Conservation (phyloP, 2,888 invertebrate species). For the Thelaira solivaga region DNA sequence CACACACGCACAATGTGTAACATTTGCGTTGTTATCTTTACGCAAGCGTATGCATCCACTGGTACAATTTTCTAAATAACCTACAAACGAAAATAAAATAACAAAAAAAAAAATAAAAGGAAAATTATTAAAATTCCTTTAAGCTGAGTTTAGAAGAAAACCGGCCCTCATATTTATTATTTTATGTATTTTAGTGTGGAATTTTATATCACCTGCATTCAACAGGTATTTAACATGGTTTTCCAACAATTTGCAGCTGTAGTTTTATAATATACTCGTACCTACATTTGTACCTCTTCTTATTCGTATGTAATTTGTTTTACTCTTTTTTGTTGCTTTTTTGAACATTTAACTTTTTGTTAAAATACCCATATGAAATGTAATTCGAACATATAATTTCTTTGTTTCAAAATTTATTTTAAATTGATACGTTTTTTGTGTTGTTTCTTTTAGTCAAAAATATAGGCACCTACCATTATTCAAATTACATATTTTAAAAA, state of each 20-base stretch:
- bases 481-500: no score
- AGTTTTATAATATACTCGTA: conserved; percentile 15
- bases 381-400: no score
- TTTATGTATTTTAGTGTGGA: conserved; percentile 8
- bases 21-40: conserved; percentile 18
- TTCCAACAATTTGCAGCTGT: conserved; percentile 52
- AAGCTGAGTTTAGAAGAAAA: conserved; percentile 36
- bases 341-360: no score
- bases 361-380: no score
- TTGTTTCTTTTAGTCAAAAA: no score
- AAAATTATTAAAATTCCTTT: conserved; percentile 55
- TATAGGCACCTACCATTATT: no score
- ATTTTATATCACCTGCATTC: conserved; percentile 57
- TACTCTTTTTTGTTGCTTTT: neutral
- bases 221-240: conserved; percentile 27
- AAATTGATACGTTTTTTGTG: no score
- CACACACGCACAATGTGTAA: conserved; percentile 10
- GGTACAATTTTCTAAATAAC: conserved; percentile 40
- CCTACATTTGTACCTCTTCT: conserved; percentile 1
- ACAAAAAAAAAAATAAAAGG: no score
- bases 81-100: neutral
- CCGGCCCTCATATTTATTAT: conserved; percentile 57
- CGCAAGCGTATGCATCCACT: conserved; percentile 22
- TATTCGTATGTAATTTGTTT: conserved; percentile 29
- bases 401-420: no score